Evolutionary conservation across 2,797 vertebrate species (phyloP).

Genomic region (Psittacula echo): DNA sequence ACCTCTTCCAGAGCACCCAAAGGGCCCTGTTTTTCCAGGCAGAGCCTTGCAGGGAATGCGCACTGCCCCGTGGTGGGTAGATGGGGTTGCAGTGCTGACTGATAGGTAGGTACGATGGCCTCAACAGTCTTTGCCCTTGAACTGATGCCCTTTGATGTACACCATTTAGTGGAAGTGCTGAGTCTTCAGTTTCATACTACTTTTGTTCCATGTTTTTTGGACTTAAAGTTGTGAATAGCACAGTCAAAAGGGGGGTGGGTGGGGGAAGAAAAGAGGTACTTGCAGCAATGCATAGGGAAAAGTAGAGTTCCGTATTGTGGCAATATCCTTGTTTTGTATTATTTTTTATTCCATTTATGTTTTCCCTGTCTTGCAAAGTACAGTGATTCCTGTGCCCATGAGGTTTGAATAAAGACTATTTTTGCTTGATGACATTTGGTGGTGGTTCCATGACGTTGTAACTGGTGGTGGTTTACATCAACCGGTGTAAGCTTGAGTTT

Average conservation of each 20-base stretch:
- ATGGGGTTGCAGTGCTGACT: constrained; percentile 69
- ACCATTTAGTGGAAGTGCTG: constrained; percentile 82
- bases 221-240: constrained; percentile 81
- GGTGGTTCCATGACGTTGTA: constrained; percentile 33
- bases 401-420: constrained; percentile 87
- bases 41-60: constrained; percentile 59
- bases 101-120: constrained; percentile 74
- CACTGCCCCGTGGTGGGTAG: not conserved
- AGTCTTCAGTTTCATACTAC: constrained; percentile 80
- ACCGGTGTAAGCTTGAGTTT: not conserved
- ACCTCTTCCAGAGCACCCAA: constrained; percentile 41
- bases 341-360: constrained; percentile 79
- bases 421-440: constrained; percentile 82
- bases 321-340: constrained; percentile 85
- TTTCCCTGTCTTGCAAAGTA: constrained; percentile 83
- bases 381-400: constrained; percentile 83
- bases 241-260: constrained; percentile 56
- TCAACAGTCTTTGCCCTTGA: constrained; percentile 72
- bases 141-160: constrained; percentile 77
- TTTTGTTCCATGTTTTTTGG: constrained; percentile 76
- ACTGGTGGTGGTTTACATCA: not conserved
- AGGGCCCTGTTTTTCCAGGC: constrained; percentile 42
- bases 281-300: constrained; percentile 77
- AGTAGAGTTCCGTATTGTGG: constrained; percentile 82
- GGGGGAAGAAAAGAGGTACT: constrained; percentile 60